Conservation (phyloP, 2,113 vertebrate species). For the Kryptolebias marmoratus region DNA sequence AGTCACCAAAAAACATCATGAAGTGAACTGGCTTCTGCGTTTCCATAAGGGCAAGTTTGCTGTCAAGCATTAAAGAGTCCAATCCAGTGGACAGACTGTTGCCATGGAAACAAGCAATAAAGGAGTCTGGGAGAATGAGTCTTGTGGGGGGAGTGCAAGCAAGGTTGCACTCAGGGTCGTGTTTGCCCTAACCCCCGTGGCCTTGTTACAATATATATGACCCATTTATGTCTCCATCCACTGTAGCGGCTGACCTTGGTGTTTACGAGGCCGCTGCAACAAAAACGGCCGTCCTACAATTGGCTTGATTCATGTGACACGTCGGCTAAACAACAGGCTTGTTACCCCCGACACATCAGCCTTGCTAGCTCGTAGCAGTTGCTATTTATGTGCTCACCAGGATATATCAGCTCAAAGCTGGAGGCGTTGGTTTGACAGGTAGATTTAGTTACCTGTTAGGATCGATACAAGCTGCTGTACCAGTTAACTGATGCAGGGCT, state of each 20-base stretch:
- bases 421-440: constrained; percentile 60
- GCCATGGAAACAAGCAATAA: constrained; percentile 68
- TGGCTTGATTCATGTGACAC: constrained; percentile 74
- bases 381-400: constrained; percentile 50
- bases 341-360: constrained; percentile 44
- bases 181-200: constrained; percentile 67
- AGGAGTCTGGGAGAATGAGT: constrained; percentile 60
- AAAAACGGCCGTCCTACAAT: constrained; percentile 60
- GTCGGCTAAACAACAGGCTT: constrained; percentile 68
- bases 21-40: constrained; percentile 24
- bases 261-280: constrained; percentile 64
- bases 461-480: constrained; percentile 60
- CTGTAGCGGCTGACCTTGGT: constrained; percentile 66
- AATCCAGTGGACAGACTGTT: constrained; percentile 34
- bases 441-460: constrained; percentile 74
- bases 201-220: constrained; percentile 76
- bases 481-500: constrained; percentile 38
- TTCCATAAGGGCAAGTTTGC: constrained; percentile 49
- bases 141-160: constrained; percentile 34
- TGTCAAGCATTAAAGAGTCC: constrained; percentile 60
- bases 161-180: constrained; percentile 69
- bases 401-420: constrained; percentile 51
- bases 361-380: constrained; percentile 10
- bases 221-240: constrained; percentile 71
- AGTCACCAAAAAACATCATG: constrained; percentile 52